A percentile compares a stretch with the other conserved stretches of the same genome.
These are phyloP conservation scores for Oscheius sp. DNA, from an alignment of 2,888 invertebrate genomes.

Conservation along the genomic window DNA sequence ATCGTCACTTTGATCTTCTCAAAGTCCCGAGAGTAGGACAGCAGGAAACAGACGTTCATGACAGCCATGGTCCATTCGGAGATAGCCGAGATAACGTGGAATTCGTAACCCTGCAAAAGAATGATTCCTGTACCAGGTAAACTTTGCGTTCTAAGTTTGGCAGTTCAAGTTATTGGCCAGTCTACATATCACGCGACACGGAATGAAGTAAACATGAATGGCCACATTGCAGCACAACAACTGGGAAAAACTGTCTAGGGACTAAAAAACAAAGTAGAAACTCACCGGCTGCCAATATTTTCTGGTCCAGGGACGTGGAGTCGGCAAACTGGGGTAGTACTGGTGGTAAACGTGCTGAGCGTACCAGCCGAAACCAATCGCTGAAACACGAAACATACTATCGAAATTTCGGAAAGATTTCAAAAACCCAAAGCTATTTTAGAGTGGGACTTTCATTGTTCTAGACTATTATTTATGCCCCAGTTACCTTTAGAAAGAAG, in stretches of 20 bases:
- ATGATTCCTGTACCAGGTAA: neutral
- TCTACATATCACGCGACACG: conserved; percentile 11
- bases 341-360: conserved; percentile 63
- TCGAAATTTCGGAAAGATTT: no score
- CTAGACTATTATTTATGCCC: no score
- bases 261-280: conserved; percentile 23
- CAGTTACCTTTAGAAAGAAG: no score
- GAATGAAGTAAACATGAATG: conserved; percentile 25
- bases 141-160: neutral
- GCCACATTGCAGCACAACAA: conserved; percentile 16
- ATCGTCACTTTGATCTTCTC: conserved; percentile 77
- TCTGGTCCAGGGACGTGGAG: conserved; percentile 70
- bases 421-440: no score
- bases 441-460: no score
- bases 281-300: conserved; percentile 61
- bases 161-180: neutral
- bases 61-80: conserved; percentile 81
- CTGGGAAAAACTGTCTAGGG: neutral
- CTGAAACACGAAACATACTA: conserved; percentile 45
- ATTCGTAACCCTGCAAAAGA: conserved; percentile 78
- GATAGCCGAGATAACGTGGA: conserved; percentile 80
- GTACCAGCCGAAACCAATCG: conserved; percentile 58
- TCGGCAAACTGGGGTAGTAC: conserved; percentile 65
- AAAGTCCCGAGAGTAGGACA: conserved; percentile 81
- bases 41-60: conserved; percentile 79